A percentile compares a stretch with the other conserved stretches of the same genome.
Evolutionary conservation across 2,113 vertebrate species (phyloP).

Genomic region (Piprites chloris): DNA sequence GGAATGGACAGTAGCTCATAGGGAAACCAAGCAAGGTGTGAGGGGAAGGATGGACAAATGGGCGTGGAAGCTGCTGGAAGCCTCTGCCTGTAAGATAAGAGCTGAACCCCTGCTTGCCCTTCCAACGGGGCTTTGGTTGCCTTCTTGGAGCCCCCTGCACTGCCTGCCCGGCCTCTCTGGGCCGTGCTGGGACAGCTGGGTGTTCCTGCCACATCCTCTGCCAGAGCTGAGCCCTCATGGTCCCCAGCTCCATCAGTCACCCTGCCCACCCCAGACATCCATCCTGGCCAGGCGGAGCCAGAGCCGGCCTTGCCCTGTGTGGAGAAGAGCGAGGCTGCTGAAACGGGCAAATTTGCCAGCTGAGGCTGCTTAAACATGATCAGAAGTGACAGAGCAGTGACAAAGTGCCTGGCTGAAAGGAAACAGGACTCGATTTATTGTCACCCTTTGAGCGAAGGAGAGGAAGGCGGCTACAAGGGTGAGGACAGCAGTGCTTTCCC

Average conservation of each 20-base stretch:
- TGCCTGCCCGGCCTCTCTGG: not conserved
- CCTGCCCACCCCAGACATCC: not conserved
- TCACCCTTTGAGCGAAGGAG: not conserved
- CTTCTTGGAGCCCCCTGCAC: not conserved
- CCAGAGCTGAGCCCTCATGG: not conserved
- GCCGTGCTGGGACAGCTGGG: not conserved
- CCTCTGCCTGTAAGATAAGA: not conserved
- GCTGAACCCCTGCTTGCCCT: not conserved
- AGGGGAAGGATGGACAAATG: not conserved
- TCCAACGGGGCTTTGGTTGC: not conserved
- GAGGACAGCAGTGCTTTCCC: not conserved
- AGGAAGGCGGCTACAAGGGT: not conserved
- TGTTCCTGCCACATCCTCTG: not conserved
- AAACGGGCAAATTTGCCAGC: constrained; percentile 16
- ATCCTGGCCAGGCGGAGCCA: not conserved
- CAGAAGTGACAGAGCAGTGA: constrained; percentile 50
- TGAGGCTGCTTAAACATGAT: constrained; percentile 29
- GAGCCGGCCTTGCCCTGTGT: not conserved
- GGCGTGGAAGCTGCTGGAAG: not conserved
- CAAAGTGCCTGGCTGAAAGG: constrained; percentile 24
- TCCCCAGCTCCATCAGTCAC: not conserved
- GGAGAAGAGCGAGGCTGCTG: not conserved
- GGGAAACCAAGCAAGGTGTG: not conserved
- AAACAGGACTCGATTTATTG: constrained; percentile 33
- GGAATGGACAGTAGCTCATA: not conserved